Conservation (phyloP, 2,113 vertebrate genomes). For the Ranitomeya variabilis region DNA sequence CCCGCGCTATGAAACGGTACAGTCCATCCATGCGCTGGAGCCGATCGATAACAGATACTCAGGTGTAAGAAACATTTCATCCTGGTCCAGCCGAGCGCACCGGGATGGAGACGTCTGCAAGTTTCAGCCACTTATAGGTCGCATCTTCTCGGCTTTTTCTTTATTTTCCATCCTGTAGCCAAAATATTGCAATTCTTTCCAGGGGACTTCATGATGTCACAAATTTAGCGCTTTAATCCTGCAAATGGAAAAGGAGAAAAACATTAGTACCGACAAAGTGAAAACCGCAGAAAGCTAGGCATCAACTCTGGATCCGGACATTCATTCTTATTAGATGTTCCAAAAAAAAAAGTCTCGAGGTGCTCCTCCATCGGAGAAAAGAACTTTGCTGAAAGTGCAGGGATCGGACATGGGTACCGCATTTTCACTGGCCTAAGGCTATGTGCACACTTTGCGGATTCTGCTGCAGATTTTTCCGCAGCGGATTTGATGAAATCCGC, state of each 20-base stretch:
- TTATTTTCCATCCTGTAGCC: slow-evolving; percentile 73
- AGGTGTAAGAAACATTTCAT: background rate
- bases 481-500: too few relatives aligned
- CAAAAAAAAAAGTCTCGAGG: too few relatives aligned
- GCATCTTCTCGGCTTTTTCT: slow-evolving; percentile 72
- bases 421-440: too few relatives aligned
- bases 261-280: background rate
- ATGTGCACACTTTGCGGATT: too few relatives aligned
- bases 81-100: background rate
- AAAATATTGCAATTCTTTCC: slow-evolving; percentile 65
- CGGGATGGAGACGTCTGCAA: slow-evolving; percentile 38
- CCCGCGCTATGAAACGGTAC: slow-evolving; percentile 74
- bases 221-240: slow-evolving; percentile 70
- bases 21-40: slow-evolving; percentile 74
- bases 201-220: slow-evolving; percentile 73
- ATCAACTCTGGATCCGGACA: too few relatives aligned
- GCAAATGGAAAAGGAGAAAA: slow-evolving; percentile 49
- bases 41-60: slow-evolving; percentile 62
- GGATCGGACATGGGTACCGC: too few relatives aligned
- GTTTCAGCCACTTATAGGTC: slow-evolving; percentile 72
- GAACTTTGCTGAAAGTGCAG: too few relatives aligned
- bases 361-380: too few relatives aligned
- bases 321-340: too few relatives aligned
- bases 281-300: too few relatives aligned
- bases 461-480: too few relatives aligned